Base-by-base conservation (phyloP, 1,140 invertebrate genomes). In the Macrotrachela quadricornifera region DNA sequence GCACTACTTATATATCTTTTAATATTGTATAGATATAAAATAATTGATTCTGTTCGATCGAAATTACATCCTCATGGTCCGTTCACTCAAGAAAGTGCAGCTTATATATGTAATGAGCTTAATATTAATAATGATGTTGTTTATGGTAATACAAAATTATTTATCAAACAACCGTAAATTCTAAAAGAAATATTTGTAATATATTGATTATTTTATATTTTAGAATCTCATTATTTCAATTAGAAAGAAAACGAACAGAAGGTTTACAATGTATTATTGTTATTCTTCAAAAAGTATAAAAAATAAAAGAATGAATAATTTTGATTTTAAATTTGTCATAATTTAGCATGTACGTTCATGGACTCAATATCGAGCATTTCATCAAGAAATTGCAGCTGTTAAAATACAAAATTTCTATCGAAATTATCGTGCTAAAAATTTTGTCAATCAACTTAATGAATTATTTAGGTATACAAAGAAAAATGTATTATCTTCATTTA, bases 111-210 rank as follows among this genome's bases (percentile, higher is more conserved):
- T 51, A 72, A 82, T 42, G 81, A 86, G 60, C 76, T 80, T 61
- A 76, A 78, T 18, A 80, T 88, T 55, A 69, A 73, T 0, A 64
- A 79, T 56, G 90, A 96, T 63, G 86, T 92, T 6, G 83, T 84
- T 62, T 91, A 83, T 61, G 90, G 88, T 12, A 81, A 83, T 57
- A 91, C 86, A 1, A 95, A 95, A 70, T 77, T 95, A 46, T 95
- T 95, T 61, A 86, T 95, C 59, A 76, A 85, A 60, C 79, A 80
- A 16, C 88, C 91, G 1, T 30, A 4, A 4, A 8, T 30, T 30
- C 8, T 30, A 2, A 30, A 30, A 8, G 21, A 30, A 30, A 8
- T 2, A 4, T 30, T 30, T 4, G 8, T 8, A 30, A 30, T 2
- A 30, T 30, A n/a, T n/a, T 30, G 21, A 30, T 30, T 30, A 8